Conservation (phyloP, 2,113 vertebrate genomes). For the Cryptotis parvus region DNA sequence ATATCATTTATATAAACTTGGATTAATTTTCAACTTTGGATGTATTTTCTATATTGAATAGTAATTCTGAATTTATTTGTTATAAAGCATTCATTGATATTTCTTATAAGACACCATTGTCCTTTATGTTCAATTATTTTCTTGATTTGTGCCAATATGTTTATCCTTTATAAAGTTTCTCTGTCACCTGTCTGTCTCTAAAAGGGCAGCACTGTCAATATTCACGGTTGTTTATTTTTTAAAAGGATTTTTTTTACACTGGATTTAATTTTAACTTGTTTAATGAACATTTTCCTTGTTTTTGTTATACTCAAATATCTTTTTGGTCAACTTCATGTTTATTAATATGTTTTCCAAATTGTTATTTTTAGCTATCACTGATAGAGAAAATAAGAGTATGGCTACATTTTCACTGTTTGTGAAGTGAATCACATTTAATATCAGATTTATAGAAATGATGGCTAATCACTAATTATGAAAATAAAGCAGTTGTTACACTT, state of each 20-base stretch:
- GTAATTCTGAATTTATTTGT: too few relatives aligned
- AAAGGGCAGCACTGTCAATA: background rate
- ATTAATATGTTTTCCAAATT: background rate
- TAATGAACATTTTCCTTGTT: background rate
- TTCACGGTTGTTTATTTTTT: background rate
- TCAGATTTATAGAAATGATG: background rate
- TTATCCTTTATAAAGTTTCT: background rate
- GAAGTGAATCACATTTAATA: background rate
- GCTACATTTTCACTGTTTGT: background rate
- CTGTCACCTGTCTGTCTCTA: background rate
- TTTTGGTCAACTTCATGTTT: background rate
- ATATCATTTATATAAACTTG: background rate
- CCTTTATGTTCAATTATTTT: background rate
- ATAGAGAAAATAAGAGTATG: accelerated
- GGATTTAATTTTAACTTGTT: background rate
- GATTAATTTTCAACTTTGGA: background rate
- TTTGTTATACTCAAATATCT: background rate
- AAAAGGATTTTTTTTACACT: background rate
- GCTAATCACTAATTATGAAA: background rate
- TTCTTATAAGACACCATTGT: background rate
- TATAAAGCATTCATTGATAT: background rate
- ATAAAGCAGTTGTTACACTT: background rate
- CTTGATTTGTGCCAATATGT: background rate
- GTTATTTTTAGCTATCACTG: background rate
- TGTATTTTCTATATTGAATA: too few relatives aligned